Conservation (phyloP, 2,797 vertebrate species). For the Sebastes dallii region DNA sequence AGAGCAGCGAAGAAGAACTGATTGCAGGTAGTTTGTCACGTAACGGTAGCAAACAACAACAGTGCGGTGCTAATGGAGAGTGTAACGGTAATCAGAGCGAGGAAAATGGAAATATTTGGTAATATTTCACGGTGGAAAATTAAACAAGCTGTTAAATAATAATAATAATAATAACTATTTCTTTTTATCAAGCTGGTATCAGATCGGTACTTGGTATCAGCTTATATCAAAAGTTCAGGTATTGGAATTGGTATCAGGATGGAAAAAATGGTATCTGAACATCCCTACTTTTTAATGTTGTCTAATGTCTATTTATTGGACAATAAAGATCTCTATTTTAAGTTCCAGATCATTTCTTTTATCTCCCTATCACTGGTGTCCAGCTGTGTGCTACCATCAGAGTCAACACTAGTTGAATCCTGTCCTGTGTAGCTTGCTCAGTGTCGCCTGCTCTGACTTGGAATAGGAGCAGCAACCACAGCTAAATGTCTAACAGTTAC, state of each 20-base stretch:
- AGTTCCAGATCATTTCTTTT: background rate
- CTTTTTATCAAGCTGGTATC: no score
- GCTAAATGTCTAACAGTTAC: conserved; percentile 16
- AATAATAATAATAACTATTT: no score
- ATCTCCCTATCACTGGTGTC: background rate
- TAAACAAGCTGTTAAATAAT: no score
- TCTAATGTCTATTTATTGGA: background rate
- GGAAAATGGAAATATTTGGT: no score
- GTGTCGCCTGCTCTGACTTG: background rate
- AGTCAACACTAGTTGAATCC: background rate
- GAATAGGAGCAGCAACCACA: conserved; percentile 15
- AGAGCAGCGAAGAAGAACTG: no score
- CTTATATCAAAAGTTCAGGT: accelerated
- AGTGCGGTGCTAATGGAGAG: no score
- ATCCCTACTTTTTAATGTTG: background rate
- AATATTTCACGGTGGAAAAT: no score
- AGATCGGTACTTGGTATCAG: accelerated
- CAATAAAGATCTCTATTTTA: background rate
- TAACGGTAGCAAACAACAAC: accelerated
- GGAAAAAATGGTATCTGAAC: no score
- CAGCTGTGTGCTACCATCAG: background rate
- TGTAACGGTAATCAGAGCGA: no score
- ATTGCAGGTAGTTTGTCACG: accelerated
- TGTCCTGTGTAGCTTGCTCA: background rate
- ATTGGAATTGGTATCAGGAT: no score